Evolutionary conservation across 2,888 invertebrate species (phyloP), one percentile per base, ranked within the genome.

Genomic region (Meteorus cinctellus): DNA sequence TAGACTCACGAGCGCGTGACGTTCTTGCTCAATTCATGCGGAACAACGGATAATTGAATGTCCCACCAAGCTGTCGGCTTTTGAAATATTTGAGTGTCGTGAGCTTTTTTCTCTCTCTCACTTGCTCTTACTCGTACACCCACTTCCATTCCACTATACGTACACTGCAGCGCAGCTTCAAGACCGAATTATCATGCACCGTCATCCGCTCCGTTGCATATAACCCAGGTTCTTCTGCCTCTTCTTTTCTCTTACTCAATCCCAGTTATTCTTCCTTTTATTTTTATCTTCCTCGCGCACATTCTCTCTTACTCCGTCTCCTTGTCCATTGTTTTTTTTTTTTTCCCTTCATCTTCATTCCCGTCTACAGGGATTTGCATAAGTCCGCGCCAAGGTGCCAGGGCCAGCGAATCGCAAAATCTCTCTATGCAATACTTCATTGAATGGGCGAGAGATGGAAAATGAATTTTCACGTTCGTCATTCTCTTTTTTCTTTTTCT

Each of bases 131-230:
- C 60, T 65, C 34, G 8, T n/a, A 19, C n/a, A 19, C 65, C 24
- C 8, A 63, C 71, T 65, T 62, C 55, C 70, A 55, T 71, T 70
- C 74, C 73, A 66, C 77, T 68, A 74, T 72, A 75, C 75, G 75
- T 75, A 78, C 69, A 63, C 62, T 68, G 75, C 36, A 75, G 76
- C 76, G 77, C 74, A 73, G 75, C 75, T 77, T 75, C 74, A 72
- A 79, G 78, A 75, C 76, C 79, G 75, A 81, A 76, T 76, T 76
- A 76, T 76, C 76, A 76, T 76, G 76, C 76, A 76, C 29, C 72
- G 76, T 76, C 75, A 75, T 75, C 66, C 75, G 70, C 51, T 63
- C 68, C 36, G 51, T 36, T 27, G 76, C 63, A 76, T 62, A 62
- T 76, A 76, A 69, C 62, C 45, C 29, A 51, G 72, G 12, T 75